phyloP scores from a whole-genome alignment of 1,140 invertebrate species.

The Batillaria attramentaria region DNA sequence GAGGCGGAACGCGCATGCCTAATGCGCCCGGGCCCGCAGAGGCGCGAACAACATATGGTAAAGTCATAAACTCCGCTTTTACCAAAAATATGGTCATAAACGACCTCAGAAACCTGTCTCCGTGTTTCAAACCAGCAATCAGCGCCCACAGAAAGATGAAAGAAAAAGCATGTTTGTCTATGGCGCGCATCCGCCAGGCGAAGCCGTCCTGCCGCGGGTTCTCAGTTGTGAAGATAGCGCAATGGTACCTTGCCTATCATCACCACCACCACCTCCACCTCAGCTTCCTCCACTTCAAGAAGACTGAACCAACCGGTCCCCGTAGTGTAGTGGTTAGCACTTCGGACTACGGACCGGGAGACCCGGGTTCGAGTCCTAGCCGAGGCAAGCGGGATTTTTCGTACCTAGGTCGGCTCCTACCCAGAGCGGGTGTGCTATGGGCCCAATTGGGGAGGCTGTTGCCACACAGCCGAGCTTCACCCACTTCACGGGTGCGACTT shows the following conservation, averaged over 20 bases:
- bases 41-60: constrained; percentile 28
- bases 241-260: not conserved
- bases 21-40: not conserved
- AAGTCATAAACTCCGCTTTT: constrained; percentile 25
- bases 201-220: constrained; percentile 7
- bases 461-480: no score
- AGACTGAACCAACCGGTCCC: no score
- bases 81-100: constrained; percentile 36
- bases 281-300: no score
- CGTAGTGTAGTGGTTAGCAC: no score
- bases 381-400: no score
- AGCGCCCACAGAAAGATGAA: constrained; percentile 15
- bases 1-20: constrained; percentile 32
- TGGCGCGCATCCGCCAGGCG: constrained; percentile 21
- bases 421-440: no score
- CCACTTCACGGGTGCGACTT: no score
- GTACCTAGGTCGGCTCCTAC: no score
- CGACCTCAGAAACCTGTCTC: constrained; percentile 29
- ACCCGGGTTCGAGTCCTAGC: no score
- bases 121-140: constrained; percentile 28
- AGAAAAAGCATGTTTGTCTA: constrained; percentile 33
- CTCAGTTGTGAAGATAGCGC: not conserved
- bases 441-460: no score
- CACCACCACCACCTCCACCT: not conserved
- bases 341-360: no score